Conservation (phyloP, 2,888 invertebrate genomes). For the Teleogryllus oceanicus region DNA sequence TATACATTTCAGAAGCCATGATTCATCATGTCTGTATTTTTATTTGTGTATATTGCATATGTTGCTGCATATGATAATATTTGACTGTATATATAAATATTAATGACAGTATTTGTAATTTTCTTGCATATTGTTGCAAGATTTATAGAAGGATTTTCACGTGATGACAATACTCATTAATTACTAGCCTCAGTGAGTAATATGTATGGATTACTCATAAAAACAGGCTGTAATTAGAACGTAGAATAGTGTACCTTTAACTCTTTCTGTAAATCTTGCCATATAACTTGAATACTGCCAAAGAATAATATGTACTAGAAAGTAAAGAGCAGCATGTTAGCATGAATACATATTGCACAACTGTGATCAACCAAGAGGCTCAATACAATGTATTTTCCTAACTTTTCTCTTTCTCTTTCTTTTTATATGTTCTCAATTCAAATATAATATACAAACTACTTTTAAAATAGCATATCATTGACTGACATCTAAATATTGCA, state of each 20-base stretch:
- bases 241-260: background rate
- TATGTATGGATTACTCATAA: no score
- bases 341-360: background rate
- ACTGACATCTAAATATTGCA: no score
- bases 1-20: background rate
- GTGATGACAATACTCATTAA: no score
- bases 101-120: conserved; percentile 10
- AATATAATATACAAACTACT: no score
- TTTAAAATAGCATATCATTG: no score
- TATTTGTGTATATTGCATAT: conserved; percentile 18
- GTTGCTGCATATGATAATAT: background rate
- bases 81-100: background rate
- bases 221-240: no score
- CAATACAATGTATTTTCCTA: conserved; percentile 27
- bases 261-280: conserved; percentile 6
- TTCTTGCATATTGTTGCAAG: background rate
- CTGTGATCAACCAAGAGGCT: conserved; percentile 25
- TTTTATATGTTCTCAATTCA: background rate
- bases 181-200: no score
- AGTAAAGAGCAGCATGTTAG: background rate
- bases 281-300: background rate
- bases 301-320: background rate
- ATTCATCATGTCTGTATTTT: background rate
- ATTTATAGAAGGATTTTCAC: background rate
- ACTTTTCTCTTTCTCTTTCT: conserved; percentile 21